Evolutionary conservation across 2,113 vertebrate genomes (phyloP).

Genomic region (Mandrillus leucophaeus): DNA sequence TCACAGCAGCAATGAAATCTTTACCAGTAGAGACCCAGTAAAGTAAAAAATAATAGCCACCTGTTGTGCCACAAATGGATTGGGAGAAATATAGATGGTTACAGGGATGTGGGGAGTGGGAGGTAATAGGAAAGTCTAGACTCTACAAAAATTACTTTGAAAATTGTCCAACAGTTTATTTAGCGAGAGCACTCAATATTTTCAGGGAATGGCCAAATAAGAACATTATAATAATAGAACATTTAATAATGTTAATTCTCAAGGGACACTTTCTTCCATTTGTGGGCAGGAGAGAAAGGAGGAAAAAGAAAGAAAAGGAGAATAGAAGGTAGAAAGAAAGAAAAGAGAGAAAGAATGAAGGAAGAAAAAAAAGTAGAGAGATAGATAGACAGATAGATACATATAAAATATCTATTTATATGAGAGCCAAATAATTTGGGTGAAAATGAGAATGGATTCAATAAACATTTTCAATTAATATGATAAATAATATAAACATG

Average conservation of each 20-base stretch:
- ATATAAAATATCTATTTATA: no score
- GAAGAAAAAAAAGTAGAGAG: not conserved
- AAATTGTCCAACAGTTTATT: not conserved
- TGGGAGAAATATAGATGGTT: not conserved
- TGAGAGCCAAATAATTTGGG: not conserved
- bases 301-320: not conserved
- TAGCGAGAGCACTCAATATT: not conserved
- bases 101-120: not conserved
- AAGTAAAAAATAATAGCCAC: not conserved
- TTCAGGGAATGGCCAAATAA: not conserved
- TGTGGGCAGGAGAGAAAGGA: not conserved
- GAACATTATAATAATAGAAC: not conserved
- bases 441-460: not conserved
- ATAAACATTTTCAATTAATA: not conserved
- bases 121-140: not conserved
- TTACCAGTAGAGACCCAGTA: not conserved
- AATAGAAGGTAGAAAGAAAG: not conserved
- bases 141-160: not conserved
- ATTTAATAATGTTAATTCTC: not conserved
- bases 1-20: not conserved
- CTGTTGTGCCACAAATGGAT: not conserved
- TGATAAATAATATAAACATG: slow-evolving; percentile 6
- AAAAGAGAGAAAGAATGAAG: not conserved
- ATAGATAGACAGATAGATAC: no score
- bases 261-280: not conserved